Conservation (phyloP, 2,113 vertebrate species). For the Pandion haliaetus region DNA sequence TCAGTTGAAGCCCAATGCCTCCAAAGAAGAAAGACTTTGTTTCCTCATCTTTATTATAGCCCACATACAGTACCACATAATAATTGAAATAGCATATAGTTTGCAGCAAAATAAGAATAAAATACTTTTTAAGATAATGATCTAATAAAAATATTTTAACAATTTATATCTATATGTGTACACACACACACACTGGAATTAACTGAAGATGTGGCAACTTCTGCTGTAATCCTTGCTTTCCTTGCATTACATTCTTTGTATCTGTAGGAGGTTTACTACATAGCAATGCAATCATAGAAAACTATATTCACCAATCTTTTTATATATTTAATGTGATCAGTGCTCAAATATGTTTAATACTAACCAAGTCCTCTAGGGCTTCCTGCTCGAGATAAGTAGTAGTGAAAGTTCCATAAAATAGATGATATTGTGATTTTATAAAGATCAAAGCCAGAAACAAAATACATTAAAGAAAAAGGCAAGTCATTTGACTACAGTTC, state of each 20-base stretch:
- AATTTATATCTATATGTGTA: background rate
- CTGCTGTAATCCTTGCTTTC: background rate
- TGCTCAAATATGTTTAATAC: conserved; percentile 1
- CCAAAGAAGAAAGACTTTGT: background rate
- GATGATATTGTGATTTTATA: conserved; percentile 1
- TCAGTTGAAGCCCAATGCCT: background rate
- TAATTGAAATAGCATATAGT: background rate
- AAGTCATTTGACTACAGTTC: conserved; percentile 37
- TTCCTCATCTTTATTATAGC: background rate
- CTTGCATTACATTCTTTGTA: background rate
- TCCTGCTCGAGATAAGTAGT: background rate
- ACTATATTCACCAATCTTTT: background rate
- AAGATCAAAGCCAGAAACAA: conserved; percentile 23
- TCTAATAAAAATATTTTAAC: background rate
- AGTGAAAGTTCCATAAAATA: background rate
- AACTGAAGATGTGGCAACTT: background rate
- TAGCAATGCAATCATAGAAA: background rate
- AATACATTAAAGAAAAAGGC: conserved; percentile 6
- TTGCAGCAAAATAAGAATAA: background rate
- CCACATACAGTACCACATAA: background rate
- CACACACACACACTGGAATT: background rate
- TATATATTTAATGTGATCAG: background rate
- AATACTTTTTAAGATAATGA: background rate
- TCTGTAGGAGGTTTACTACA: background rate
- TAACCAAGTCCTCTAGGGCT: background rate